Percentiles rank a stretch among this genome's conserved stretches.
Conservation (phyloP, 2,797 vertebrate genomes). For the Xenentodon cancila region DNA sequence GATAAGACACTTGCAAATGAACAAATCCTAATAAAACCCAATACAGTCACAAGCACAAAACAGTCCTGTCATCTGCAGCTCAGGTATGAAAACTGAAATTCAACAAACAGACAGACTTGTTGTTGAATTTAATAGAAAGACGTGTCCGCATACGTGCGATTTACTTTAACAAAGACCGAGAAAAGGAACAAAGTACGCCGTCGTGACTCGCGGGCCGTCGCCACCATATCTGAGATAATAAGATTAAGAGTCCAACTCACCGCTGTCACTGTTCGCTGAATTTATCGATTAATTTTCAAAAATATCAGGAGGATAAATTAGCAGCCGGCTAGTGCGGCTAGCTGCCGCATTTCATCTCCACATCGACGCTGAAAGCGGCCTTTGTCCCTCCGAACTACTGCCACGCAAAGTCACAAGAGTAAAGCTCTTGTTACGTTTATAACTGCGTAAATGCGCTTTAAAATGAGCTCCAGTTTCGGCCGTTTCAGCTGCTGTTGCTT, state of each 20-base stretch:
- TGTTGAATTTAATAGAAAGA: not conserved
- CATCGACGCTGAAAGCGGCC: not conserved
- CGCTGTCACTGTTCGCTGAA: constrained; percentile 10
- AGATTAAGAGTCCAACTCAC: constrained; percentile 37
- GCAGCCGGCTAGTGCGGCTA: constrained; percentile 32
- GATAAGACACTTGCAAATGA: too few species aligned
- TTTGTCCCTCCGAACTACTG: not conserved
- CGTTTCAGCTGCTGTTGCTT: too few species aligned
- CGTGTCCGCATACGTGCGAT: too few species aligned
- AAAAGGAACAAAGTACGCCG: not conserved
- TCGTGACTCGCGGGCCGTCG: too few species aligned
- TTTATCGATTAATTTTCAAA: not conserved
- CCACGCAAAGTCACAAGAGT: not conserved
- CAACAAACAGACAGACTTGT: too few species aligned
- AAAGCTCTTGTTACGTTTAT: too few species aligned
- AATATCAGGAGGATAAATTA: not conserved
- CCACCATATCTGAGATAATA: too few species aligned
- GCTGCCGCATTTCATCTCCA: constrained; percentile 27
- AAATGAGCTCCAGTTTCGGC: not conserved
- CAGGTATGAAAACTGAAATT: too few species aligned
- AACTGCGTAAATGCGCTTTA: not conserved
- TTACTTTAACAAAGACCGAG: too few species aligned
- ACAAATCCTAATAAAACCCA: too few species aligned
- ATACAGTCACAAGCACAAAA: too few species aligned
- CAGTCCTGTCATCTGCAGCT: too few species aligned